Evolutionary conservation across 2,113 vertebrate genomes (phyloP).

Genomic region (Thamnophis sirtalis): DNA sequence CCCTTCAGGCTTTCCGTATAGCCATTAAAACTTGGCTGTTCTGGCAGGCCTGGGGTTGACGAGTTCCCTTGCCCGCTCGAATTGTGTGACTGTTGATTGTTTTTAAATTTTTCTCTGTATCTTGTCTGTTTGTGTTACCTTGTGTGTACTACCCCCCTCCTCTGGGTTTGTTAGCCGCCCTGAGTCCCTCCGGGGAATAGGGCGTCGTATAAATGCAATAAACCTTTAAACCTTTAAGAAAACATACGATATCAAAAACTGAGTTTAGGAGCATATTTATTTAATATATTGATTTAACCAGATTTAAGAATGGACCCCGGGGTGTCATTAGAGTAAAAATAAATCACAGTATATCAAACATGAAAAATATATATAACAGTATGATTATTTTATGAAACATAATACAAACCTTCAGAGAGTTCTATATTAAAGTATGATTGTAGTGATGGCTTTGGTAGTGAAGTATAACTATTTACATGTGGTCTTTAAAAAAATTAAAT

Average conservation of each 20-base stretch:
- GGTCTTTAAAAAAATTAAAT: not conserved
- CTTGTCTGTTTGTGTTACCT: no score
- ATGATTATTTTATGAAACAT: not conserved
- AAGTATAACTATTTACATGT: not conserved
- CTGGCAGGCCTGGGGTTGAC: no score
- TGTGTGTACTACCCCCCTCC: no score
- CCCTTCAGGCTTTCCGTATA: no score
- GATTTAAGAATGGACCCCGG: not conserved
- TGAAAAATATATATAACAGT: not conserved
- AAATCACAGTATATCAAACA: not conserved
- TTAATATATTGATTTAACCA: not conserved
- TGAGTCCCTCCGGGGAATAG: no score
- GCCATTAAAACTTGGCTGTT: no score
- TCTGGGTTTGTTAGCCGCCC: no score
- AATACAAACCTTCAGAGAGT: not conserved
- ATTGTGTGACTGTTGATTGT: no score
- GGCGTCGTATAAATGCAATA: no score
- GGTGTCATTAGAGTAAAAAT: not conserved
- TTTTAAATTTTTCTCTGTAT: no score
- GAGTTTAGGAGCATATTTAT: not conserved
- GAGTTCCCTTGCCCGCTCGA: no score
- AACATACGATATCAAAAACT: not conserved
- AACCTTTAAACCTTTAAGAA: no score
- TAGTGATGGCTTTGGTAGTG: not conserved
- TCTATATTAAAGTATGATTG: not conserved